phyloP scores from a whole-genome alignment of 2,888 invertebrate genomes.

The Tetranychus truncatus region DNA sequence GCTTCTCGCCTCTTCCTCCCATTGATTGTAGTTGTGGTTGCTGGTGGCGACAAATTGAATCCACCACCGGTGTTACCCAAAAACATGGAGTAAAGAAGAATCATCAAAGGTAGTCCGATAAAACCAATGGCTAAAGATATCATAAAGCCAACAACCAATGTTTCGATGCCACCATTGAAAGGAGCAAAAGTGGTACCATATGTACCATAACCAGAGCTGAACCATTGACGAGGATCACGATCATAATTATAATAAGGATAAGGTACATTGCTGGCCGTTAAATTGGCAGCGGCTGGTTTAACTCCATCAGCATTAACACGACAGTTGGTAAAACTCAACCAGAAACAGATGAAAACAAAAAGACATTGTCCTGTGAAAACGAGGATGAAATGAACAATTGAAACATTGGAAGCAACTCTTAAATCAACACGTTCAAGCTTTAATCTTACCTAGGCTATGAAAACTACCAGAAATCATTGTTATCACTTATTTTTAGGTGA shows the following conservation, averaged over 20 bases:
- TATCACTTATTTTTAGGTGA: too few species aligned
- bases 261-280: slow-evolving; percentile 1
- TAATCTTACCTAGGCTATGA: too few species aligned
- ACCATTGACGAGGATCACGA: slow-evolving; percentile 10
- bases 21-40: neutral
- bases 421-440: too few species aligned
- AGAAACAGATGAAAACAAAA: neutral
- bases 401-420: too few species aligned
- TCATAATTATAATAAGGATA: slow-evolving; percentile 4
- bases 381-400: too few species aligned
- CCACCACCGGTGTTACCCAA: neutral
- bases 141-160: neutral
- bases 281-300: neutral
- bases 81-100: slow-evolving; percentile 6
- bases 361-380: neutral
- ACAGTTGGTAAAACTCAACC: neutral
- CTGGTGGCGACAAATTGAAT: neutral
- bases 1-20: neutral
- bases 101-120: slow-evolving; percentile 1
- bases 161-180: slow-evolving; percentile 4
- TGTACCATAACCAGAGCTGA: neutral
- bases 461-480: too few species aligned
- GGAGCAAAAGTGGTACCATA: slow-evolving; percentile 1
- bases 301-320: neutral
- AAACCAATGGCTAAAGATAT: neutral